Base-by-base conservation (phyloP, 2,113 vertebrate species). In the Muntiacus reevesi region DNA sequence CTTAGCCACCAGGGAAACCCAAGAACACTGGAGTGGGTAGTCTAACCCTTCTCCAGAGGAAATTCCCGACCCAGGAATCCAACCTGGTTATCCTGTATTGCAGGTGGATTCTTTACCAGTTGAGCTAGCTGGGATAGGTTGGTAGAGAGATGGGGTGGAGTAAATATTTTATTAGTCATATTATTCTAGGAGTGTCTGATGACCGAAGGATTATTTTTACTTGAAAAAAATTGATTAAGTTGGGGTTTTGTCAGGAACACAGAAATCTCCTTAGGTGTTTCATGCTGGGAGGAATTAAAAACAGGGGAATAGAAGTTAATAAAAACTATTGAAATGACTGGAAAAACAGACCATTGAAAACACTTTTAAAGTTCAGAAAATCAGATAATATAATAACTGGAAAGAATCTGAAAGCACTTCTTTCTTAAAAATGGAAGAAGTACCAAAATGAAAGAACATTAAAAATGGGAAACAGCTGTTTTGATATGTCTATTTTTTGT, bases 361-460 rank as follows among this genome's bases (percentile, higher is more conserved):
- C 2, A 74, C 27, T 88, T 94, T 52, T 36, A 67, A 54, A 83
- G n/a, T 59, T 81, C 28, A 90, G 47, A 95, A 95, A 89, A 89
- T 57, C 11, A 93, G 27, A 45, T 59, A 86, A 67, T 81, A 71
- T 11, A 50, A 45, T 62, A 78, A 78, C 47, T 7, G 21, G 13
- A 60, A 30, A 59, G 15, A 79, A 83, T 76, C 33, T 81, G 36
- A 92, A 97, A 52, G 3, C 27, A n/a, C 4, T 25, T 64, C 2
- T 12, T 87, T 83, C 19, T 64, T 95, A 92, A 93, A 89, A 83
- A 43, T 14, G 11, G 3, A 67, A 83, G 8, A 71, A 40, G 12
- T 50, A 54, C 1, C 47, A 74, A 74, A 85, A 47, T 21, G 33
- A 74, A 94, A 60, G 27, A n/a, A 30, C 4, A 10, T 36, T 57